Evolutionary conservation across 2,888 invertebrate species (phyloP).

Genomic region (Ceratothoa steindachneri): DNA sequence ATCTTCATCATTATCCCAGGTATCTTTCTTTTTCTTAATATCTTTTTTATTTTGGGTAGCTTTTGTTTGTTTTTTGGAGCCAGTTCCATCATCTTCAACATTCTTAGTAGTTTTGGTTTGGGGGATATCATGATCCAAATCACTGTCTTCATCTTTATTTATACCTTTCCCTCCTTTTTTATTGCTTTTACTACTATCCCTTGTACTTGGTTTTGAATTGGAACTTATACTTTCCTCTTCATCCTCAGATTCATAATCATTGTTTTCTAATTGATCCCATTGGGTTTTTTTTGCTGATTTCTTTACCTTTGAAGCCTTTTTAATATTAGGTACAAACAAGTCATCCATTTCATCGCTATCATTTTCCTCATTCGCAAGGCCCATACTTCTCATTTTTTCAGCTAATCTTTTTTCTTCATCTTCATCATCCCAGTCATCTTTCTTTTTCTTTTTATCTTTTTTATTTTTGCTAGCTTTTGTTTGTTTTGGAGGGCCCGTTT

Average conservation of each 20-base stretch:
- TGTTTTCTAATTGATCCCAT: slow-evolving; percentile 49
- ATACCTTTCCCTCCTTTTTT: background rate
- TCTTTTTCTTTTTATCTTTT: slow-evolving; percentile 47
- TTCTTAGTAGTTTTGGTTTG: slow-evolving; percentile 51
- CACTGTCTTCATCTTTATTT: slow-evolving; percentile 8
- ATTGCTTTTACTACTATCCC: slow-evolving; percentile 22
- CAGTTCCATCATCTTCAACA: too few species aligned
- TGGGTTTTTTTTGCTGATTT: slow-evolving; percentile 50
- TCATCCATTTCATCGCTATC: slow-evolving; percentile 24
- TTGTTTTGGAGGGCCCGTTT: background rate
- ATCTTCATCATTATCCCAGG: slow-evolving; percentile 54
- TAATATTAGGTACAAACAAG: background rate
- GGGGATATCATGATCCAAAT: slow-evolving; percentile 49
- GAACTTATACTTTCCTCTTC: slow-evolving; percentile 48
- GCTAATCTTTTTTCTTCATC: slow-evolving; percentile 52
- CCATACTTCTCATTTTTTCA: slow-evolving; percentile 51
- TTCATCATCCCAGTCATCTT: slow-evolving; percentile 51
- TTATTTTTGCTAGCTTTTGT: slow-evolving; percentile 45
- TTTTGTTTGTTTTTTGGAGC: too few species aligned
- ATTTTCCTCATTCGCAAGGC: slow-evolving; percentile 38
- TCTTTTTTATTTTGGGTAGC: slow-evolving; percentile 47
- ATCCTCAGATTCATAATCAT: slow-evolving; percentile 43
- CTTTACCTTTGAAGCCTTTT: background rate
- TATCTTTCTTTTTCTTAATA: slow-evolving; percentile 48
- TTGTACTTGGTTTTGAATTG: slow-evolving; percentile 50